Evolutionary conservation across 2,113 vertebrate species (phyloP).

Genomic region (Trochalopteron elliotii): DNA sequence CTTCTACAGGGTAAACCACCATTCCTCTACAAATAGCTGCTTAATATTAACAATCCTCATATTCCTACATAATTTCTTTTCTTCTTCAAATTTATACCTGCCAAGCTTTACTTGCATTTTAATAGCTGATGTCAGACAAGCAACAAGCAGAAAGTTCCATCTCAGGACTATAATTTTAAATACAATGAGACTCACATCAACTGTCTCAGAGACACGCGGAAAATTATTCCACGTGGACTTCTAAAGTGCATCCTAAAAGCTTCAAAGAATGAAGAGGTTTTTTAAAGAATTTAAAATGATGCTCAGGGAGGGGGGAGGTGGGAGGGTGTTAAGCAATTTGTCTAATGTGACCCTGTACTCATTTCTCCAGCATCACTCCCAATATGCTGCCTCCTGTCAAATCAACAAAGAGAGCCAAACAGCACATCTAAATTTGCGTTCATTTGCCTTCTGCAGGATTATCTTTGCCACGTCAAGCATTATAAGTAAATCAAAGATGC

Average conservation of each 20-base stretch:
- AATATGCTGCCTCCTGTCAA: constrained; percentile 73
- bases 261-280: constrained; percentile 62
- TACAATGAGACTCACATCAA: constrained; percentile 80
- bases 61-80: constrained; percentile 77
- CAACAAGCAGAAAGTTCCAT: constrained; percentile 71
- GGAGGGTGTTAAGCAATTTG: constrained; percentile 60
- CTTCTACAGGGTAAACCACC: neutral
- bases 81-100: constrained; percentile 84
- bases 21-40: constrained; percentile 19
- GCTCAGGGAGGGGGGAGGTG: neutral
- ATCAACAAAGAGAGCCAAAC: constrained; percentile 57
- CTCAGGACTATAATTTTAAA: constrained; percentile 85
- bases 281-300: constrained; percentile 70
- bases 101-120: constrained; percentile 80
- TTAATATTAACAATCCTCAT: constrained; percentile 69
- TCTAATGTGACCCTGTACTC: constrained; percentile 73
- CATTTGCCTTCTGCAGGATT: constrained; percentile 75
- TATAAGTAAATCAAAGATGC: constrained; percentile 79
- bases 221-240: constrained; percentile 81
- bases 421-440: constrained; percentile 77
- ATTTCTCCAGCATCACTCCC: constrained; percentile 57
- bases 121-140: constrained; percentile 82
- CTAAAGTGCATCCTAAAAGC: constrained; percentile 82
- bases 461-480: constrained; percentile 73
- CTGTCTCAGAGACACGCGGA: constrained; percentile 71